Base-by-base conservation (phyloP, 2,113 vertebrate genomes). In the Sinocyclocheilus grahami region DNA sequence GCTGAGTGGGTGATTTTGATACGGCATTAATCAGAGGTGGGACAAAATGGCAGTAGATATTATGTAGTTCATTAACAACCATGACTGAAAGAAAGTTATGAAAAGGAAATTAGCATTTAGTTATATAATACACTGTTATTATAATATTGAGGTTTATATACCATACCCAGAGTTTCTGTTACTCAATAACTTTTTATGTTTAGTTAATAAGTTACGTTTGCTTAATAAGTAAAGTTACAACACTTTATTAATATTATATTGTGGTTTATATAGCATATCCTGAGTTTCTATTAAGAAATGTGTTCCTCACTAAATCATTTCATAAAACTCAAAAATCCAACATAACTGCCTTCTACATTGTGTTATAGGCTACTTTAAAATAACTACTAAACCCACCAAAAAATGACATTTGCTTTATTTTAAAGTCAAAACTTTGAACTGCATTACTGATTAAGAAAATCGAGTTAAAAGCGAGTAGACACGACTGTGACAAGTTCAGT, bases 1-100 rank as follows among this genome's bases (percentile, higher is more conserved):
- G 80, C 63, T 82, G 78, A 58, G 16, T 39, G 60, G 9, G 37
- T 81, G 39, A 82, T 71, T 82, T 71, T 53, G 39, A 27, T 67
- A 58, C 0, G n/a, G n/a, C 24, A 65, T 18, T 48, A 16, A 63
- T 80, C 20, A 24, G 76, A 18, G 18, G 27, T 60, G 77, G 12
- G 42, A 24, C 42, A 51, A 8, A 33, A 55, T 60, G 30, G 53
- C 33, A 60, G 22, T 8, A 22, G 76, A 78, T 22, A 60, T 78
- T 0, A 13, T 1, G 27, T 9, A 22, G 37, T 6, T n/a, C 71
- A 42, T 42, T 42, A 80, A 39, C 78, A 62, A 39, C 20, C 6
- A 60, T 13, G 8, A 37, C 24, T 78, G 4, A 58, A 27, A 48
- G 27, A 39, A 2, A 42, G 42, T 42, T 42, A 42, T 42, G 42